phyloP scores from a whole-genome alignment of 2,797 vertebrate species.

The Carduelis carduelis region DNA sequence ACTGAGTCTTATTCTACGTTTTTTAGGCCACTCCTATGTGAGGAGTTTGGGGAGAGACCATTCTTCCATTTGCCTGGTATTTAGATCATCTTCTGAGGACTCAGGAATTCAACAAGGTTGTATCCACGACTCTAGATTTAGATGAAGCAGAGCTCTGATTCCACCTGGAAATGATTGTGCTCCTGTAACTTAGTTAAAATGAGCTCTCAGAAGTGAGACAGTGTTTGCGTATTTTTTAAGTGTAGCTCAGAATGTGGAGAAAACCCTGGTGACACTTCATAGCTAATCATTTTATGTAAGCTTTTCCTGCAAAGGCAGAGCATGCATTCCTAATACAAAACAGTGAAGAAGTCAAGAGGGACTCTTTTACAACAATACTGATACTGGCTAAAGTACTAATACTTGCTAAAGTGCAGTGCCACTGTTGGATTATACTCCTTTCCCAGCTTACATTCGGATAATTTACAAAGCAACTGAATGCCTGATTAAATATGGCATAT shows the following conservation, averaged over 20 bases:
- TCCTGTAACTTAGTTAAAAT: not conserved
- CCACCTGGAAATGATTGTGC: not conserved
- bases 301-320: not conserved
- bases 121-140: not conserved
- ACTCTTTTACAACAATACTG: not conserved
- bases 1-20: rapidly evolving
- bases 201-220: not conserved
- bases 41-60: not conserved
- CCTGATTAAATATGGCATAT: not conserved
- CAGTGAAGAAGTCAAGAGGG: not conserved
- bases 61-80: not conserved
- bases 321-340: not conserved
- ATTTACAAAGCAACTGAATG: not conserved
- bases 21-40: not conserved
- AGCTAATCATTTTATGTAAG: not conserved
- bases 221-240: not conserved
- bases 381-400: not conserved
- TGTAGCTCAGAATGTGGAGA: not conserved
- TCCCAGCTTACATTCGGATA: not conserved
- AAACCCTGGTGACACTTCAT: not conserved
- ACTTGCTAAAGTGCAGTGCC: not conserved
- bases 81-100: not conserved
- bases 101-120: not conserved
- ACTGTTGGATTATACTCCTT: not conserved
- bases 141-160: not conserved